Base-by-base conservation (phyloP, 2,797 vertebrate genomes). In the Ibycter americanus region DNA sequence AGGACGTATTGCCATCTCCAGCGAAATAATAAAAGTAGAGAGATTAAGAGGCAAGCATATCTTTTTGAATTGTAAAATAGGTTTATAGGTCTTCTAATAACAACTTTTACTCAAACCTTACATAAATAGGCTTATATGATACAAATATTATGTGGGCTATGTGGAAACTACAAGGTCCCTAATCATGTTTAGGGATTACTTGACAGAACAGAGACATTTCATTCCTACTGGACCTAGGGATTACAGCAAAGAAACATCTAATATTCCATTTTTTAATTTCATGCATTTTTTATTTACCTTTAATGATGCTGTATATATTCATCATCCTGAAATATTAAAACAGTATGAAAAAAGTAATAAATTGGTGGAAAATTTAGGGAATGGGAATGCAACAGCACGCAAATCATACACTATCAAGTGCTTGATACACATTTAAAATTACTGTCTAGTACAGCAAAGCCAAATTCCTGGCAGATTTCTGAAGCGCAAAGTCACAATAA, bases 241-340 rank as follows among this genome's bases (percentile, higher is more conserved):
- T 98, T 98, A 98, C 95, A 96, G 98, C 97, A 97, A 98, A 98
- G 98, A 98, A 98, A 98, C 97, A 98, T 98, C 98, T 98, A 98
- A 98, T 98, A 98, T 98, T 98, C 98, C 97, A 97, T 98, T 98
- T 98, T 98, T 98, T 98, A 98, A 98, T 98, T 98, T 98, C 98
- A 98, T 98, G 98, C 98, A 98, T 98, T 98, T 98, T 98, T 98
- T 98, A 98, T 98, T 98, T 98, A 98, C 98, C 98, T 98, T 98
- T 98, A 98, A 98, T 98, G 98, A 98, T 98, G 98, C 98, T 98
- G 98, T 98, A 98, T 98, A 98, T 98, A 99, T 98, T 99, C 98
- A 99, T 99, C 98, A 99, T 98, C 98, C 98, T 98, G 98, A 99
- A 99, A 99, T 98, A 99, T 98, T 98, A 98, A 98, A 98, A 98